phyloP scores from a whole-genome alignment of 2,113 vertebrate genomes.

The Naja naja region DNA sequence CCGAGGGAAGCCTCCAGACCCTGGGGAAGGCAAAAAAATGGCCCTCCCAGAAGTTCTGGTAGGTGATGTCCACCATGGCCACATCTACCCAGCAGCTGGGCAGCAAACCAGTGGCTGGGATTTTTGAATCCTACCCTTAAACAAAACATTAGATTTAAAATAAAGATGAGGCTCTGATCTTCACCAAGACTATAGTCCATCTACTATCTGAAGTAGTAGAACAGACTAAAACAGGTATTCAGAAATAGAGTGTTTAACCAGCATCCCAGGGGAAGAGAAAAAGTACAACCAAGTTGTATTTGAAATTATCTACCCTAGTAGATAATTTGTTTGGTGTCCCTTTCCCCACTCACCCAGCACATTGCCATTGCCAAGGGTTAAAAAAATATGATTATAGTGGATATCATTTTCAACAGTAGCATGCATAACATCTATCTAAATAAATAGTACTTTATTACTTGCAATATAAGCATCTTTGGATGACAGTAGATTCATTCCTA shows the following conservation, averaged over 20 bases:
- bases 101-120: too few species aligned
- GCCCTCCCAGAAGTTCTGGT: too few species aligned
- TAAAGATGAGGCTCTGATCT: conserved; percentile 21
- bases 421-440: background rate
- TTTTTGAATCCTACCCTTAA: too few species aligned
- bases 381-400: background rate
- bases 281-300: fast-evolving
- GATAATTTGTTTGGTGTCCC: background rate
- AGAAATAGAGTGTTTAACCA: background rate
- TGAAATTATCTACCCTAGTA: background rate
- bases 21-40: too few species aligned
- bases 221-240: conserved; percentile 23
- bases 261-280: background rate
- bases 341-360: fast-evolving
- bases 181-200: conserved; percentile 3
- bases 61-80: too few species aligned
- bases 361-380: background rate
- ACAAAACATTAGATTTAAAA: background rate
- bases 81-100: too few species aligned
- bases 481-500: background rate
- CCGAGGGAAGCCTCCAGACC: too few species aligned
- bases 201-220: conserved; percentile 22
- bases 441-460: background rate
- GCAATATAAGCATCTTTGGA: background rate
- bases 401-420: background rate